A percentile compares a stretch with the other conserved stretches of the same genome.
phyloP scores from a whole-genome alignment of 2,113 vertebrate genomes.

The Irena cyanogastra region DNA sequence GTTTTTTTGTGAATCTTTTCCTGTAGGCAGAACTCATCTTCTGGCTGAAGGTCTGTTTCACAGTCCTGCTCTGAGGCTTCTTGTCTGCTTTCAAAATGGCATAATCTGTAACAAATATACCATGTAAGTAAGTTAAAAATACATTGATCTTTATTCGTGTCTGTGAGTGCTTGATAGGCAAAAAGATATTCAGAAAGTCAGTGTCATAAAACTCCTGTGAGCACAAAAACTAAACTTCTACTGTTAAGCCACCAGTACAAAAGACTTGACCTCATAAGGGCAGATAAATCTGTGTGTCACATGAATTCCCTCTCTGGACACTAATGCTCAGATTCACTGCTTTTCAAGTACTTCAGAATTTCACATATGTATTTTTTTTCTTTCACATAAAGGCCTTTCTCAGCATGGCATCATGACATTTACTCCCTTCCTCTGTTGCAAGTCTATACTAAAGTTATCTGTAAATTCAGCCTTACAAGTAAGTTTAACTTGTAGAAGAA shows the following conservation, averaged over 20 bases:
- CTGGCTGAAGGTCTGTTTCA: background rate
- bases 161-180: background rate
- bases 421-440: background rate
- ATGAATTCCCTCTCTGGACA: background rate
- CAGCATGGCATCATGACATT: background rate
- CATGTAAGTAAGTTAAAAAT: conserved; percentile 36
- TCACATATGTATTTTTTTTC: background rate
- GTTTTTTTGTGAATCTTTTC: background rate
- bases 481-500: background rate
- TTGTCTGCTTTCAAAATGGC: background rate
- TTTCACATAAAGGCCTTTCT: background rate
- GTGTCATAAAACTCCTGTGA: background rate
- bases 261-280: background rate
- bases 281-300: background rate
- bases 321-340: background rate
- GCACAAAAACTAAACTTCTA: background rate
- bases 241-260: background rate
- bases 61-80: background rate
- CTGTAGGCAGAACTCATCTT: background rate
- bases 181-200: background rate
- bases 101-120: conserved; percentile 31
- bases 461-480: background rate
- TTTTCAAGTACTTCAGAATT: background rate
- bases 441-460: background rate
- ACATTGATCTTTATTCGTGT: conserved; percentile 10